Conservation (phyloP, 2,888 invertebrate species). For the Eupithecia tripunctaria region DNA sequence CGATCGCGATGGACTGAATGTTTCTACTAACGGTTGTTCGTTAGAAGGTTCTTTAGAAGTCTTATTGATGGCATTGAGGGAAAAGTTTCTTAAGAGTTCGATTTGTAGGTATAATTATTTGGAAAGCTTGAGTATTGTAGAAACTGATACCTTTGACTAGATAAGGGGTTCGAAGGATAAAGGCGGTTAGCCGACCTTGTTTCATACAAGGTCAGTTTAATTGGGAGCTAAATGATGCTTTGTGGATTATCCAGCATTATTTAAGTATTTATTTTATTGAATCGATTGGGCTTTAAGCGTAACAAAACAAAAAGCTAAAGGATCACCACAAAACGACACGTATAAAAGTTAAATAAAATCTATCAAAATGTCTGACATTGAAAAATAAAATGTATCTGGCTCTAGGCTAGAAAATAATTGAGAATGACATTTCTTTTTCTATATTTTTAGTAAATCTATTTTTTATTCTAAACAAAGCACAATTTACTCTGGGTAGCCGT, state of each 20-base stretch:
- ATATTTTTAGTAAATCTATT: not conserved
- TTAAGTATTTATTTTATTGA: not conserved
- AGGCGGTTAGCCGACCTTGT: too few species aligned
- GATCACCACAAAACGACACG: not conserved
- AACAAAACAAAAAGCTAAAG: not conserved
- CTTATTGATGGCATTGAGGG: slow-evolving; percentile 42
- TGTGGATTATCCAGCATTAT: not conserved
- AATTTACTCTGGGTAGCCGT: slow-evolving; percentile 1
- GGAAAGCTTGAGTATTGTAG: not conserved
- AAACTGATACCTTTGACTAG: too few species aligned
- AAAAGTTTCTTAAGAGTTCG: slow-evolving; percentile 1
- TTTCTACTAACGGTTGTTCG: slow-evolving; percentile 50
- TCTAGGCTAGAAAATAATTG: not conserved
- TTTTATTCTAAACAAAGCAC: not conserved
- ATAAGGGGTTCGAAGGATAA: too few species aligned
- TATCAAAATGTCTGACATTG: not conserved
- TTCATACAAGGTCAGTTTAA: too few species aligned
- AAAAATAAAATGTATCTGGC: not conserved
- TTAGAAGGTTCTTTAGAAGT: slow-evolving; percentile 52
- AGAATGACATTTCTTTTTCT: not conserved
- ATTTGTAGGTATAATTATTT: not conserved
- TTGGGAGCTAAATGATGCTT: not conserved
- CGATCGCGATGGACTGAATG: slow-evolving; percentile 69
- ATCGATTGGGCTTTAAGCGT: not conserved
- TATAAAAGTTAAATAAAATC: not conserved